Evolutionary conservation across 2,113 vertebrate species (phyloP), one percentile per base, ranked within the genome.

Genomic region (Ondatra zibethicus): DNA sequence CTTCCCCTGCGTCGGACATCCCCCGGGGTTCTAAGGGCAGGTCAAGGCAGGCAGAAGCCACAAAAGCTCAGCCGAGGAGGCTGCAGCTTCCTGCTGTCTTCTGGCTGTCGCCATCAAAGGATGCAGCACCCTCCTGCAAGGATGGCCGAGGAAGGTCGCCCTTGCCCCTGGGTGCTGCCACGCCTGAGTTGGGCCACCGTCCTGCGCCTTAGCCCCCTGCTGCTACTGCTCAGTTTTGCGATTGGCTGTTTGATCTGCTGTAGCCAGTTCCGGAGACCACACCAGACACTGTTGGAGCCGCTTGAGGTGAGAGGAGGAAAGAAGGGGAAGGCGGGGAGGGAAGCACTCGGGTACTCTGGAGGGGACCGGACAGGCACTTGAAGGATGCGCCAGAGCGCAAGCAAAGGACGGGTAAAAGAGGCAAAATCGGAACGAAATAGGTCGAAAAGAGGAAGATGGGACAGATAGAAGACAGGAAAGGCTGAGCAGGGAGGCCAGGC

Each of bases 1-100:
- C 93, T 73, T 89, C 95, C 91, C 84, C 80, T 65, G 10, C 1
- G 4, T 55, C 58, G 77, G 93, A 90, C 70, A 92, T 96, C 94
- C 94, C 94, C 96, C 10, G 63, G 11, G 29, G 39, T 63, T 80
- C 92, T 52, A 78, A 52, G 2, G n/a, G 58, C 95, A 92, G 21
- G 95, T 81, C 47, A 13, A 10, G 61, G 36, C 94, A 73, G 1
- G 94, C 58, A 65, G 73, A 84, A 50, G 65, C 72, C 17, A 10
- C 3, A 3, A 2, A 31, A 17, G 45, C 33, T 88, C 13, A 7
- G 55, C n/a, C 1, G n/a, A 16, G 4, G 61, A 33, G 33, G 33
- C 42, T 14, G 36, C 17, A 23, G 77, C 45, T 96, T 88, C 89
- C 76, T 77, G 58, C 58, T 78, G 4, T 27, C 72, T 23, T 11